Percentiles rank a stretch among this genome's conserved stretches.
Evolutionary conservation across 2,888 invertebrate genomes (phyloP).

Genomic region (Cylindroiulus punctatus): DNA sequence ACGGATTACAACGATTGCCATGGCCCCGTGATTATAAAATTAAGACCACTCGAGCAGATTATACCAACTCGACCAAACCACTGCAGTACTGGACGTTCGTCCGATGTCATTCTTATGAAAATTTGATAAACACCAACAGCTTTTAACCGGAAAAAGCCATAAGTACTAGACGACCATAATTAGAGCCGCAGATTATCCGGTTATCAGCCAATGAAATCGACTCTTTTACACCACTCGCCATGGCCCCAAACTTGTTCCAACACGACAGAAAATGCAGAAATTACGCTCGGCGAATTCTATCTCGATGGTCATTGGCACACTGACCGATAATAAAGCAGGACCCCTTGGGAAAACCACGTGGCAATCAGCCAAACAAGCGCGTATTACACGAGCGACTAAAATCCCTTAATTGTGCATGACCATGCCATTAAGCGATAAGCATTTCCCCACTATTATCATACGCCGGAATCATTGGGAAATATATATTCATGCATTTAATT

Average conservation of each 20-base stretch:
- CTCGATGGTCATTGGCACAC: slow-evolving; percentile 32
- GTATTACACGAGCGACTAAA: slow-evolving; percentile 15
- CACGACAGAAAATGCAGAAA: neutral
- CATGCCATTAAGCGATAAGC: slow-evolving; percentile 20
- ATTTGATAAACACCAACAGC: neutral
- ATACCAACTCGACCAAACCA: neutral
- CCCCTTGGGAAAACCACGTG: neutral
- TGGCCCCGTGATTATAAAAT: neutral
- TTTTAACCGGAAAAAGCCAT: slow-evolving; percentile 32
- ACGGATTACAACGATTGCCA: neutral
- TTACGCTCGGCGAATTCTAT: slow-evolving; percentile 16
- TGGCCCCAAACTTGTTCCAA: neutral
- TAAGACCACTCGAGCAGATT: neutral
- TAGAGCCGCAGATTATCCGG: slow-evolving; percentile 26
- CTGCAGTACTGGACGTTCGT: neutral
- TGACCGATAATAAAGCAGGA: neutral
- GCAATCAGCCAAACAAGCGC: slow-evolving; percentile 13
- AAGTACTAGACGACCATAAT: slow-evolving; percentile 9
- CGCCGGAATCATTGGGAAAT: neutral
- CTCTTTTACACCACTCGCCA: slow-evolving; percentile 5
- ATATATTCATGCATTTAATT: slow-evolving; percentile 32
- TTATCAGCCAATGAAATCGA: slow-evolving; percentile 17
- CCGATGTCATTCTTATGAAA: neutral
- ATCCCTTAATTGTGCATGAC: slow-evolving; percentile 32
- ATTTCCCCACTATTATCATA: slow-evolving; percentile 26